Conservation (phyloP, 2,797 vertebrate species). For the Echeneis naucrates region DNA sequence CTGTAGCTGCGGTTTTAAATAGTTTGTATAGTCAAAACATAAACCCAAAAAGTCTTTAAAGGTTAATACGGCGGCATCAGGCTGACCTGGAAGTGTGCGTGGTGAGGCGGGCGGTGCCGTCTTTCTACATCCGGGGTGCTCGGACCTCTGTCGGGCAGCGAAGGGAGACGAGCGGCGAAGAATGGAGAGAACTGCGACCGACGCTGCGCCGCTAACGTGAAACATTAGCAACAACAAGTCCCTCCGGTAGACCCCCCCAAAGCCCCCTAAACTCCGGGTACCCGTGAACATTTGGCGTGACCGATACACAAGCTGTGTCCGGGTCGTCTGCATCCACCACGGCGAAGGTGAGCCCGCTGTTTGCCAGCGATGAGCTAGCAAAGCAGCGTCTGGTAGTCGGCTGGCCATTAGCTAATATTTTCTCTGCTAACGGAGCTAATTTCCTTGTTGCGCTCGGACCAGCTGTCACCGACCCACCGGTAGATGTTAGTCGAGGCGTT, state of each 20-base stretch:
- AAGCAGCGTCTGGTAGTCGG: constrained; percentile 19
- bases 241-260: constrained; percentile 33
- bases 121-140: constrained; percentile 75
- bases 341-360: constrained; percentile 66
- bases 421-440: constrained; percentile 75
- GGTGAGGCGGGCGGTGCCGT: constrained; percentile 79
- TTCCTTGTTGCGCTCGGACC: constrained; percentile 76
- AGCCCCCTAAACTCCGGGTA: background rate
- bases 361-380: constrained; percentile 36
- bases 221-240: constrained; percentile 54
- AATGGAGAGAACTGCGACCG: constrained; percentile 63
- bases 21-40: background rate
- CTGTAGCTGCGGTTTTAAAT: background rate
- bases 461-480: constrained; percentile 70
- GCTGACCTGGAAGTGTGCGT: constrained; percentile 75
- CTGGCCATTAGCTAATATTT: constrained; percentile 60
- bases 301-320: constrained; percentile 5
- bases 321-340: constrained; percentile 25
- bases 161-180: constrained; percentile 62
- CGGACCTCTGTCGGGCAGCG: constrained; percentile 65
- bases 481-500: constrained; percentile 46
- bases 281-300: background rate
- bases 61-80: constrained; percentile 1
- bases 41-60: background rate
- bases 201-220: constrained; percentile 44